Evolutionary conservation across 2,113 vertebrate species (phyloP).

Genomic region (Otis tarda): DNA sequence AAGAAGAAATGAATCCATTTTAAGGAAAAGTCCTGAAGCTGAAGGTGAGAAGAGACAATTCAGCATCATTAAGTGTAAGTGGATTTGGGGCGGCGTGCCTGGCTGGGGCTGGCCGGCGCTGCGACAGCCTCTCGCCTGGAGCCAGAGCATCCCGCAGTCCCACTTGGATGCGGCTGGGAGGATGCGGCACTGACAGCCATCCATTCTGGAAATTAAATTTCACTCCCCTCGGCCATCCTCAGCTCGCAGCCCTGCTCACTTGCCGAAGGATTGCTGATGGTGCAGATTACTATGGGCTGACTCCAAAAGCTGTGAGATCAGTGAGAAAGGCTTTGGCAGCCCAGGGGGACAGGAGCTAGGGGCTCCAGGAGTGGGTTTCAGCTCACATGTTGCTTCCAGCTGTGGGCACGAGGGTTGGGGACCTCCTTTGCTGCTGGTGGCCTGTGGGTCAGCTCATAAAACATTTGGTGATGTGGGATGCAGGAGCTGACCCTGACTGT

Average conservation of each 20-base stretch:
- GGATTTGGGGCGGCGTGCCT: not conserved
- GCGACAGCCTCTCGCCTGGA: not conserved
- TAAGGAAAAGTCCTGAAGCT: not conserved
- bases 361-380: not conserved
- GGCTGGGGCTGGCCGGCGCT: fast-evolving
- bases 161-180: not conserved
- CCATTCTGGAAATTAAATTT: constrained; percentile 33
- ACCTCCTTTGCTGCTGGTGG: not conserved
- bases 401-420: not conserved
- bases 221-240: not conserved
- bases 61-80: not conserved
- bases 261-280: not conserved
- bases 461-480: not conserved
- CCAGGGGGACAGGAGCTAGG: fast-evolving
- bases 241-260: not conserved
- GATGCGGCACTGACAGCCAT: not conserved
- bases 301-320: not conserved
- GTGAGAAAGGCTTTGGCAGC: not conserved
- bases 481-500: not conserved
- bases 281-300: not conserved
- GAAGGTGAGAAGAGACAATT: not conserved
- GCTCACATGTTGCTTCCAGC: not conserved
- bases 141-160: not conserved
- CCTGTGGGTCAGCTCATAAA: not conserved
- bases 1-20: not conserved